Percentiles rank a stretch among this genome's conserved stretches.
phyloP scores from a whole-genome alignment of 2,797 vertebrate species.

The Galagoides demidoff region DNA sequence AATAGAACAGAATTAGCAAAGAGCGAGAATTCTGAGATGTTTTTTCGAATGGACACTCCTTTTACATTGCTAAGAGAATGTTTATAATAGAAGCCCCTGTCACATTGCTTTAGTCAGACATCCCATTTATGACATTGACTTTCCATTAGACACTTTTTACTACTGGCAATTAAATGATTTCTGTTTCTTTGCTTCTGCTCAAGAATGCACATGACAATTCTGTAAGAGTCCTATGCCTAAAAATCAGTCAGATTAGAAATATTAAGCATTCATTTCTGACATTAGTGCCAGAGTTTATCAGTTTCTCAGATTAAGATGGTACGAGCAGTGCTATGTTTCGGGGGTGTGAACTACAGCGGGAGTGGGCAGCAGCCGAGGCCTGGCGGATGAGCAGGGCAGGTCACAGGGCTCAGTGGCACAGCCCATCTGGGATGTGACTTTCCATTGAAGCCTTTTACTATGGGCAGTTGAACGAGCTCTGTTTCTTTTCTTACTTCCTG shows the following conservation, averaged over 20 bases:
- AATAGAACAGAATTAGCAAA: neutral
- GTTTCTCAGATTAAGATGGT: neutral
- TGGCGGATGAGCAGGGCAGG: neutral
- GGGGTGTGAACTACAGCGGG: rapidly evolving
- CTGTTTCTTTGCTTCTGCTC: neutral
- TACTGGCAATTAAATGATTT: neutral
- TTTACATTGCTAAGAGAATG: neutral
- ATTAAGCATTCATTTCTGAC: neutral
- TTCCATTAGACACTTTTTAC: constrained; percentile 26
- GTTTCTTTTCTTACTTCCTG: no score
- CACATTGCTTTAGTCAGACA: neutral
- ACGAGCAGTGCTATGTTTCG: neutral
- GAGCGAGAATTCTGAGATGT: neutral
- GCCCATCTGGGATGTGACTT: neutral
- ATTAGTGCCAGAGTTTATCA: neutral
- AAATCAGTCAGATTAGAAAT: neutral
- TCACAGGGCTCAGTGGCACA: neutral
- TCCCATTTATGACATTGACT: neutral
- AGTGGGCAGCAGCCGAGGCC: neutral
- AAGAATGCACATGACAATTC: neutral
- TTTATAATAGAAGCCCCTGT: neutral
- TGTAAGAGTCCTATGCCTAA: neutral
- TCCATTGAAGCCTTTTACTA: neutral
- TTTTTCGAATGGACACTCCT: neutral
- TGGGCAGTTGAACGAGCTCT: neutral